Percentiles rank a stretch among this genome's conserved stretches.
These are phyloP conservation scores for Thaumetopoea pityocampa DNA, from an alignment of 1,140 invertebrate genomes.

Conservation along the genomic window DNA sequence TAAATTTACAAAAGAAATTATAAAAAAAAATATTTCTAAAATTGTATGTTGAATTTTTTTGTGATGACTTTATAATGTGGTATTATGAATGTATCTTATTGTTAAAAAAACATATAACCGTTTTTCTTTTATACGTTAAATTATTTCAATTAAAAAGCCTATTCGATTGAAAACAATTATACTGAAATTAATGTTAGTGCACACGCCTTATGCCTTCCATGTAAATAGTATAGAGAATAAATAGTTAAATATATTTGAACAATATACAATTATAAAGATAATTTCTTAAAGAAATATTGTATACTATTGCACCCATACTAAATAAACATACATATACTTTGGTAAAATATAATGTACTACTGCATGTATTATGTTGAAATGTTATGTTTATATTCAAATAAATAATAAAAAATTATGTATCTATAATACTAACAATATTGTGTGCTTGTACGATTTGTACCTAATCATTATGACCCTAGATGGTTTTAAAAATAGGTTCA, in stretches of 20 bases:
- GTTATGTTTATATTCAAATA: too few species aligned
- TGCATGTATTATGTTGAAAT: too few species aligned
- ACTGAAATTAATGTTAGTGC: slow-evolving; percentile 29
- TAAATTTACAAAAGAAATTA: slow-evolving; percentile 35
- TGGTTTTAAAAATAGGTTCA: too few species aligned
- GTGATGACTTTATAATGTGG: slow-evolving; percentile 30
- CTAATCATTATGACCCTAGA: too few species aligned
- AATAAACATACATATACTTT: slow-evolving; percentile 3
- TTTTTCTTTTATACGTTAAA: too few species aligned
- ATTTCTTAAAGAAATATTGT: slow-evolving; percentile 29
- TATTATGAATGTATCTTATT: slow-evolving; percentile 33
- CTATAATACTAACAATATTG: too few species aligned
- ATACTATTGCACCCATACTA: slow-evolving; percentile 27
- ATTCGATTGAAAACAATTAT: too few species aligned
- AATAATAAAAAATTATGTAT: too few species aligned
- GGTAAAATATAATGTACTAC: too few species aligned
- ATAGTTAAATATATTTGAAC: slow-evolving; percentile 30
- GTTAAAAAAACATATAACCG: slow-evolving; percentile 11
- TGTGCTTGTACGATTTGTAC: too few species aligned
- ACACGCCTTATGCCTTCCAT: slow-evolving; percentile 64
- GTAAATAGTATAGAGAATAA: slow-evolving; percentile 54
- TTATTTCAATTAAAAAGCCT: too few species aligned
- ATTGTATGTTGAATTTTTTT: slow-evolving; percentile 32
- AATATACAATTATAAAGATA: slow-evolving; percentile 29
- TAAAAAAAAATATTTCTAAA: slow-evolving; percentile 37